Evolutionary conservation across 2,113 vertebrate species (phyloP).

Genomic region (Archilochus colubris): DNA sequence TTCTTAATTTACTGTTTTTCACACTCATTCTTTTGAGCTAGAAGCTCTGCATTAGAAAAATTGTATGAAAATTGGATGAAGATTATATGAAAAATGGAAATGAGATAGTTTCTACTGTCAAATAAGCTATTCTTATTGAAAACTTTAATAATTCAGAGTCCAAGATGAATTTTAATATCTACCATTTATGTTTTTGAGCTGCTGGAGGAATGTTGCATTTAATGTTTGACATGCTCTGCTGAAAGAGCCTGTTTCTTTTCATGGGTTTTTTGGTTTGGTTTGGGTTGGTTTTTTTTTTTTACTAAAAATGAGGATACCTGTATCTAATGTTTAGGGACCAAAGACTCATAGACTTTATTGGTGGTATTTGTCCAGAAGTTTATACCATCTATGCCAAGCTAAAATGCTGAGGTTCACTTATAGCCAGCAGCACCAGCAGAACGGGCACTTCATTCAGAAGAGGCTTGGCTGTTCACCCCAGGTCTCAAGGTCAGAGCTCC

Average conservation of each 20-base stretch:
- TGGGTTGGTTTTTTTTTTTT: neutral
- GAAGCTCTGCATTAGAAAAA: neutral
- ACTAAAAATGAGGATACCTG: neutral
- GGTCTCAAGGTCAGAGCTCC: accelerated
- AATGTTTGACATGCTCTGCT: neutral
- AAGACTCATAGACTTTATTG: neutral
- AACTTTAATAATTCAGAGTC: neutral
- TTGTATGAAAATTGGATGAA: neutral
- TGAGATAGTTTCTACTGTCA: neutral
- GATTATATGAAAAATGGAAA: neutral
- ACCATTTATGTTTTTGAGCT: neutral
- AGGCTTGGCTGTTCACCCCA: neutral
- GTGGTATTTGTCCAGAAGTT: neutral
- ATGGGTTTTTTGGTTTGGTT: neutral
- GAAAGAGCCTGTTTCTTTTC: neutral
- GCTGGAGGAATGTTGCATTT: neutral
- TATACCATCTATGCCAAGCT: neutral
- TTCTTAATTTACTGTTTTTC: slow-evolving; percentile 7
- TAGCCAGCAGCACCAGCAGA: neutral
- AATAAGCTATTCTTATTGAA: neutral
- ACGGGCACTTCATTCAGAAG: neutral
- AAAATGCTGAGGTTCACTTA: neutral
- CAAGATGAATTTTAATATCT: neutral
- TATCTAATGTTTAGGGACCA: neutral
- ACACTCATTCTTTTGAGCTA: neutral